Conservation (phyloP, 2,797 vertebrate genomes). For the Cynodonichthys magdalenae region DNA sequence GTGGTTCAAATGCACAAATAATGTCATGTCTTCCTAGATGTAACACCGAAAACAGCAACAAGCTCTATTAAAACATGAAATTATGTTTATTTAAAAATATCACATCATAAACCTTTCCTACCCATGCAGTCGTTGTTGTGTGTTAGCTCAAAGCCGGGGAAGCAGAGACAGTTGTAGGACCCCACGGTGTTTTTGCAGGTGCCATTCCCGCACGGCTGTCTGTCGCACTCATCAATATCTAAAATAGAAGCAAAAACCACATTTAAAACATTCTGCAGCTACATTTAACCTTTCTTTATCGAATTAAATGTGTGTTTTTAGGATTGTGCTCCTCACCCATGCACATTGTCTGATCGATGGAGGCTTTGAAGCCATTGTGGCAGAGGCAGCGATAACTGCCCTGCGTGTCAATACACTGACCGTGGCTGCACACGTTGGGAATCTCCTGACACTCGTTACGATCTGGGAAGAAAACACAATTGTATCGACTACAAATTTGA, state of each 20-base stretch:
- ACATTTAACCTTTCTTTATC: background rate
- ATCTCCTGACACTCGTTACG: conserved; percentile 93
- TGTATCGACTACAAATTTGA: background rate
- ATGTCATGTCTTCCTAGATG: conserved; percentile 12
- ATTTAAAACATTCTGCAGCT: background rate
- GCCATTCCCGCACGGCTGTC: conserved; percentile 90
- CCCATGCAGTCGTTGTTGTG: conserved; percentile 94
- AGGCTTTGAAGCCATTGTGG: conserved; percentile 92
- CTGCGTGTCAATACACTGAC: conserved; percentile 90
- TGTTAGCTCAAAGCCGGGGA: conserved; percentile 90
- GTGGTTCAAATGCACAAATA: too few species aligned
- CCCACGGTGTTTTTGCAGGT: conserved; percentile 94
- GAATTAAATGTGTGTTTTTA: too few species aligned
- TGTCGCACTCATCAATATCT: conserved; percentile 94
- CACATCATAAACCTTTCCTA: conserved; percentile 61
- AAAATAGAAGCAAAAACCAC: background rate
- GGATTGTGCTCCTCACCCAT: conserved; percentile 81
- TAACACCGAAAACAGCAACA: background rate
- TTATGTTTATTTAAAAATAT: conserved; percentile 2
- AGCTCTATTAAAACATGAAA: too few species aligned
- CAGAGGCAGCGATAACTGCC: conserved; percentile 92
- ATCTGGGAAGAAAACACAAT: conserved; percentile 69
- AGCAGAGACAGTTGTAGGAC: conserved; percentile 96
- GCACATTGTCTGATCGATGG: conserved; percentile 91
- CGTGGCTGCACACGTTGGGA: conserved; percentile 91